phyloP scores from a whole-genome alignment of 2,113 vertebrate genomes.

The Astur gentilis region DNA sequence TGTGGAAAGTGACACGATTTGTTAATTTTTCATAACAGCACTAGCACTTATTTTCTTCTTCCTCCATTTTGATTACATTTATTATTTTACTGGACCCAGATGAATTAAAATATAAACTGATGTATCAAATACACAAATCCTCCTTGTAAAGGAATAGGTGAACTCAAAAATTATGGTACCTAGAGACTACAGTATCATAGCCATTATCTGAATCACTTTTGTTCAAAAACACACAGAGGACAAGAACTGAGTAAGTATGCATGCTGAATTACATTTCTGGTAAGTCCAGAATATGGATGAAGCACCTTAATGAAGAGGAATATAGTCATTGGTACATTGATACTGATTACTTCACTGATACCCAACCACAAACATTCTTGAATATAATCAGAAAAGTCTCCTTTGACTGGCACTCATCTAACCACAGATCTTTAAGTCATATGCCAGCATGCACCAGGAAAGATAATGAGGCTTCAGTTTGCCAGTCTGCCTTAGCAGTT shows the following conservation, averaged over 20 bases:
- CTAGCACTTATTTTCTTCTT: background rate
- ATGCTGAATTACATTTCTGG: background rate
- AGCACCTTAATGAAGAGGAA: background rate
- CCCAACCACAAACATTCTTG: background rate
- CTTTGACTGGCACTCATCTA: background rate
- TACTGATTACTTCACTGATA: background rate
- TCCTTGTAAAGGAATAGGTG: background rate
- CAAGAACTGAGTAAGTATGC: background rate
- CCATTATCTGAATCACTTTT: background rate
- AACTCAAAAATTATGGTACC: background rate
- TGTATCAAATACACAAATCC: background rate
- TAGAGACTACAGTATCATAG: background rate
- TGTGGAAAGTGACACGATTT: background rate
- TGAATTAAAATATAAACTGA: background rate
- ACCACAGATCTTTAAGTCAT: background rate
- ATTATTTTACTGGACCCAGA: background rate
- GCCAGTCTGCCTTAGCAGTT: background rate
- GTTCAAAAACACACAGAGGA: background rate
- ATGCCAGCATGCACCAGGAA: background rate
- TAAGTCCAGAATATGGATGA: background rate
- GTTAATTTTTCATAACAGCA: background rate
- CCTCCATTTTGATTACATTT: background rate
- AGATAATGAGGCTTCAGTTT: background rate
- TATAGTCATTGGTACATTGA: background rate
- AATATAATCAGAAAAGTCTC: background rate